Conservation (phyloP, 2,888 invertebrate species). For the Meghimatium bilineatum region DNA sequence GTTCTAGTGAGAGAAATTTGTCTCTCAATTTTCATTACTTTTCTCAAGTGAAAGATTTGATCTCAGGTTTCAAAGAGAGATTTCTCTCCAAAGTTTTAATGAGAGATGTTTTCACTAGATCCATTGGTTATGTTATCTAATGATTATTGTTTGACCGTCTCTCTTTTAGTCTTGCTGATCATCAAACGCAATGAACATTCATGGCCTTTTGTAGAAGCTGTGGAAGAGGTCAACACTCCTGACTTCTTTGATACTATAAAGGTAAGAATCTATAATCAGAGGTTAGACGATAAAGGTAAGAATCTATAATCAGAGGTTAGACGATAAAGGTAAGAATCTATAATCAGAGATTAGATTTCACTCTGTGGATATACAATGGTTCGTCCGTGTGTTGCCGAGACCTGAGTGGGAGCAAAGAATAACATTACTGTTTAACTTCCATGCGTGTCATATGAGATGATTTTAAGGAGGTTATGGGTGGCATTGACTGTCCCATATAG, state of each 20-base stretch:
- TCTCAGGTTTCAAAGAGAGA: no score
- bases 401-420: background rate
- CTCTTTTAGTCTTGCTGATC: conserved; percentile 33
- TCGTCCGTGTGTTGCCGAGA: background rate
- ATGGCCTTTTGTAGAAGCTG: conserved; percentile 43
- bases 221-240: conserved; percentile 37
- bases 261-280: conserved; percentile 16
- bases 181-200: conserved; percentile 39
- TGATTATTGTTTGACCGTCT: no score
- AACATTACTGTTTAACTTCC: no score
- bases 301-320: background rate
- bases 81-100: no score
- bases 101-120: no score
- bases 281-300: conserved; percentile 40
- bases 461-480: no score
- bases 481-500: no score
- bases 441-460: no score
- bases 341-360: background rate
- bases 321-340: conserved; percentile 38
- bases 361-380: no score
- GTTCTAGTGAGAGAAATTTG: no score
- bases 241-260: conserved; percentile 45
- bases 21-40: no score
- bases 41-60: no score
- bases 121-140: background rate